Evolutionary conservation across 2,888 invertebrate species (phyloP), one percentile per base, ranked within the genome.

Genomic region (Trichacis sp.): DNA sequence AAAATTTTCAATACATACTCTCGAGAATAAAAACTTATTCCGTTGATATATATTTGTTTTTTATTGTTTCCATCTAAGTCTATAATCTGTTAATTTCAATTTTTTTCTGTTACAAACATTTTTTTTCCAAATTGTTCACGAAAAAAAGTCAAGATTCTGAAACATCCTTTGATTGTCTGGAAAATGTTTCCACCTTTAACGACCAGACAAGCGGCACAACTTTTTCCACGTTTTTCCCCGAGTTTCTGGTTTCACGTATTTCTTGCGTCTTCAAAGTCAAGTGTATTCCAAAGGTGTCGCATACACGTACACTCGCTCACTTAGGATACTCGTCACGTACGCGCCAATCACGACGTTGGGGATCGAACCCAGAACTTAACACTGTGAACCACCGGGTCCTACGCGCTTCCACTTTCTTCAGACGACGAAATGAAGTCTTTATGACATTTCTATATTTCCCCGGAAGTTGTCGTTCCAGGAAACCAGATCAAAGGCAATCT

Each of bases 281-380:
- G 56, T 52, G 49, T 56, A 59, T 64, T 61, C 61, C 45, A 12
- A 45, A 64, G 61, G 64, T 63, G 67, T 64, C 64, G 65, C 65
- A 68, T 61, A 70, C 73, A 72, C 73, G 72, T 70, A 69, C 60
- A 64, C 56, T 60, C 70, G 67, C 71, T 63, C 60, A 51, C 56
- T 71, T 68, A 54, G 63, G 64, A 73, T 60, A 55, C 77, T 53
- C 69, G 55, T 67, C 71, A 71, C 69, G 73, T 68, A 63, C 65
- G 61, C 67, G 67, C 70, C 73, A 73, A 73, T 72, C 73, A 73
- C 73, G 69, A 68, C 70, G 62, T 64, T 54, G 67, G 67, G 75
- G 74, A 76, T 71, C 72, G 68, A 72, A 61, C 54, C 62, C 58
- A 38, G 64, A 45, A 64, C 62, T 49, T 51, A 55, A 59, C 56